Evolutionary conservation across 2,113 vertebrate species (phyloP), one percentile per base, ranked within the genome.

Genomic region (Misgurnus anguillicaudatus): DNA sequence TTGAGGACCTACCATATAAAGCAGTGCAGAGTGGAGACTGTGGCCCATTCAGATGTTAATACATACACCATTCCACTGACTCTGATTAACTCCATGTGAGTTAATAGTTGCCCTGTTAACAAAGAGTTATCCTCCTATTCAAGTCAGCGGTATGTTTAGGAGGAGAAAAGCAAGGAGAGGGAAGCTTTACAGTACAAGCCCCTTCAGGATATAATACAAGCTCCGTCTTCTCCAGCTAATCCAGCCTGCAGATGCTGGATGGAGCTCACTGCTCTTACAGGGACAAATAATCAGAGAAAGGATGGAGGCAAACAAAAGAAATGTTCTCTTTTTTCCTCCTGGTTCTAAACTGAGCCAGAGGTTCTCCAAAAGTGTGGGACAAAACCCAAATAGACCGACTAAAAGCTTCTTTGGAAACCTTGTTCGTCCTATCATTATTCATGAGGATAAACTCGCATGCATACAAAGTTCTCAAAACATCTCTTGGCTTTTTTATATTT

Each of bases 71-170:
- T 94, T 93, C 93, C 92, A 92, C 91, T 93, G 95, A 97, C 95
- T 97, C 95, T 92, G 95, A 96, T 97, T 95, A 97, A 98, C 96
- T 98, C 95, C 92, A 94, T 93, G 91, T 89, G 94, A 99, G 96
- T 98, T 97, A 95, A 97, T 99, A 94, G 96, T 95, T 96, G 95
- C 92, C 92, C 94, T 94, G 89, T 93, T 94, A 94, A 95, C 89
- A 91, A 93, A 95, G 95, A 95, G 94, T 94, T 93, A 95, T 94
- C 94, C 91, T 93, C 92, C 91, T 92, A 94, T 96, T 96, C 93
- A 95, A 86, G 80, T 78, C 91, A 91, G 92, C 92, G 78, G 93
- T 93, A 94, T 93, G 94, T 94, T 90, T 87, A 89, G 89, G 86
- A 87, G 86, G 85, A 78, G 83, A 87, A 84, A 87, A 81, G 14